Base-by-base conservation (phyloP, 2,888 invertebrate genomes). In the Antitype chi region DNA sequence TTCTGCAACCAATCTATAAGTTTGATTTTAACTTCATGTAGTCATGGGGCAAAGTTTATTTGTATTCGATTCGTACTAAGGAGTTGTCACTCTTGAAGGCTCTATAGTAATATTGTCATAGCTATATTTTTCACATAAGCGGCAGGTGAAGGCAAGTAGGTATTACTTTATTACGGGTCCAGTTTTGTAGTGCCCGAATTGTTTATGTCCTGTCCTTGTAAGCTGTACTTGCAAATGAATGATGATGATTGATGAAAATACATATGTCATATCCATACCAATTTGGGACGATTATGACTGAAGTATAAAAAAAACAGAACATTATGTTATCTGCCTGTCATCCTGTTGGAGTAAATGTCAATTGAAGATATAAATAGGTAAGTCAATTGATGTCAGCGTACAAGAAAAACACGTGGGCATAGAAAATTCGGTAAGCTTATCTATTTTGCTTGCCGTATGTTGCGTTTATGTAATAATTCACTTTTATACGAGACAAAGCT, bases 211-310 rank as follows among this genome's bases (percentile, higher is more conserved):
- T n/a, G n/a, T 64, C 49, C 28, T n/a, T 74, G 32, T 25, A 70
- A 38, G 49, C 55, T 25, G 32, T 43, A 43, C 55, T 57, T 70
- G n/a, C 53, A 80, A 79, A 73, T 74, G 47, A 47, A 75, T 81
- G 32, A 81, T 70, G 60, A 57, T 70, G 80, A 81, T 70, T 70
- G 57, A 81, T 80, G 76, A 80, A 55, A 81, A 52, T 25, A 71
- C 25, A 55, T 62, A 70, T 57, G 60, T 81, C 66, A 75, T 75
- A 53, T 67, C 66, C 70, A 81, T 52, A 60, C 68, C 81, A 81
- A 80, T 84, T 80, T 80, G 60, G n/a, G 76, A 47, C 38, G 25
- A 74, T 75, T 70, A 75, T n/a, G 66, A 81, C 25, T 75, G 55
- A 69, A 53, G 55, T 28, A 43, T 52, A 80, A 75, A 69, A 75